These are phyloP conservation scores for Drosophila sechellia DNA, from an alignment of 1,140 invertebrate genomes.

Conservation along the genomic window DNA sequence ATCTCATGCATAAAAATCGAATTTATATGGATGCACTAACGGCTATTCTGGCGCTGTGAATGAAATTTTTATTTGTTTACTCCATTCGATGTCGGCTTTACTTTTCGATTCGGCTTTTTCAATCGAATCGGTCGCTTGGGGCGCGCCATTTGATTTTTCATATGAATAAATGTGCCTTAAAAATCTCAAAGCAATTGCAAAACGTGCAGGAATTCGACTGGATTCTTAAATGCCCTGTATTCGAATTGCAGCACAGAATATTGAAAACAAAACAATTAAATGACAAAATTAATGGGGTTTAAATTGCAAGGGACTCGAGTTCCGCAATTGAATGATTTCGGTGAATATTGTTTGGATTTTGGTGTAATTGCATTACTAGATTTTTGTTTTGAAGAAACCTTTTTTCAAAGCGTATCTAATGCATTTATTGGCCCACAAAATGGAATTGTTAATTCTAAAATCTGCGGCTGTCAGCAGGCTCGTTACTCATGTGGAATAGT, in stretches of 20 bases:
- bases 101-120: constrained; percentile 25
- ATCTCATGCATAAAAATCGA: constrained; percentile 38
- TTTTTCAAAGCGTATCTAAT: constrained; percentile 7
- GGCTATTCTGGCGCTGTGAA: constrained; percentile 15
- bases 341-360: constrained; percentile 4
- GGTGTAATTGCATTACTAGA: background rate
- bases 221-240: constrained; percentile 20
- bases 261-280: constrained; percentile 24
- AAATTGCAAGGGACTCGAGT: constrained; percentile 8
- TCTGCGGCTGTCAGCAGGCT: constrained; percentile 39
- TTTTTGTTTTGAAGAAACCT: no score
- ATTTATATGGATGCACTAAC: constrained; percentile 37
- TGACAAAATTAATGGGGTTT: constrained; percentile 14
- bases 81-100: constrained; percentile 19
- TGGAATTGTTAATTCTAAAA: constrained; percentile 15
- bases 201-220: constrained; percentile 35
- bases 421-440: background rate
- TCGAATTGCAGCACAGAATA: constrained; percentile 9
- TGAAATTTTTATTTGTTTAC: constrained; percentile 47
- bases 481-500: constrained; percentile 35
- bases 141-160: constrained; percentile 37
- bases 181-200: constrained; percentile 36
- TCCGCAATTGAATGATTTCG: background rate
- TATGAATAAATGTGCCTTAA: constrained; percentile 33
- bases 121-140: constrained; percentile 27